A percentile compares a stretch with the other conserved stretches of the same genome.
phyloP scores from a whole-genome alignment of 2,113 vertebrate species.

The Lepisosteus oculatus region DNA sequence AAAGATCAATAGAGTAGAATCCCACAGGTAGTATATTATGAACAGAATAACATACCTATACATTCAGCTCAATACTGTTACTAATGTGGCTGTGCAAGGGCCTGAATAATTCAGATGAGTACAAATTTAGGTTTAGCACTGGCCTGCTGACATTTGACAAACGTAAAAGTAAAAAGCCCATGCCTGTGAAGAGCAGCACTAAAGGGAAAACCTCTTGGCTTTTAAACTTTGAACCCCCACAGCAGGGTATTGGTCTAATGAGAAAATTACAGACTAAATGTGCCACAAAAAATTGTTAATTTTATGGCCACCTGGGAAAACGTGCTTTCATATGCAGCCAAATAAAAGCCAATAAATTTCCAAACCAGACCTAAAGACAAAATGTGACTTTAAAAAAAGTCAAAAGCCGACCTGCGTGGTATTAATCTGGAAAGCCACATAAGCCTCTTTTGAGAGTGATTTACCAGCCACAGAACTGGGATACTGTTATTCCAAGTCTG shows the following conservation, averaged over 20 bases:
- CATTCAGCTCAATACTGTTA: background rate
- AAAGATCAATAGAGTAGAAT: background rate
- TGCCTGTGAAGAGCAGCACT: background rate
- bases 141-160: background rate
- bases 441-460: slow-evolving; percentile 26
- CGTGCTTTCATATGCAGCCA: background rate
- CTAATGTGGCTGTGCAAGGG: slow-evolving; percentile 6
- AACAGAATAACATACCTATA: background rate
- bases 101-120: background rate
- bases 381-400: slow-evolving; percentile 4
- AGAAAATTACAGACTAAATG: slow-evolving; percentile 11
- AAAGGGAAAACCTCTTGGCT: background rate
- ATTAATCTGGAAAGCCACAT: slow-evolving; percentile 21
- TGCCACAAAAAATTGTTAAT: slow-evolving; percentile 4
- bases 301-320: slow-evolving; percentile 6
- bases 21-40: background rate
- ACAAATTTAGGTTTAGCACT: background rate
- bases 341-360: slow-evolving; percentile 1
- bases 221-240: slow-evolving; percentile 12
- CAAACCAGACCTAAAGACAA: background rate
- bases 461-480: slow-evolving; percentile 9
- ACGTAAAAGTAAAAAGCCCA: background rate
- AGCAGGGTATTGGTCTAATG: slow-evolving; percentile 8
- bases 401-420: slow-evolving; percentile 11
- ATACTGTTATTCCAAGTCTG: slow-evolving; percentile 22